Evolutionary conservation across 2,888 invertebrate genomes (phyloP).

Genomic region (Calephelis perditalis): DNA sequence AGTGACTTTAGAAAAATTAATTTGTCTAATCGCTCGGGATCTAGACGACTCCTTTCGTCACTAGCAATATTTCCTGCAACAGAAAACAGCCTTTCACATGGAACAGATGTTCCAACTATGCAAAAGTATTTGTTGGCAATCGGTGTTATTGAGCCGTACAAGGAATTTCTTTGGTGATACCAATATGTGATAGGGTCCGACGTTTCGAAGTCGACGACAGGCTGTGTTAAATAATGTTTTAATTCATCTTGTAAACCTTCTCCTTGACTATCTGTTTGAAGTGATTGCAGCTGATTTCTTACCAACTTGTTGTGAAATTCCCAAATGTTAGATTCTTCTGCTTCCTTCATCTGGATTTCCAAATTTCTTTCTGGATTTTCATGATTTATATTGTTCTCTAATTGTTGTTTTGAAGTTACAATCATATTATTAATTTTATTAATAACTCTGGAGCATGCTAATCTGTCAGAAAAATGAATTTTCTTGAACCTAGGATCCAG

Average conservation of each 20-base stretch:
- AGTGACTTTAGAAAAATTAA: not conserved
- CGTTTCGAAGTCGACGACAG: conserved; percentile 31
- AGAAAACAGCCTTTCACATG: conserved; percentile 24
- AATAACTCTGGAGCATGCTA: too few relatives aligned
- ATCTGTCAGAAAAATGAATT: too few relatives aligned
- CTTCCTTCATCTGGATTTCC: too few relatives aligned
- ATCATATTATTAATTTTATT: too few relatives aligned
- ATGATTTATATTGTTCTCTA: too few relatives aligned
- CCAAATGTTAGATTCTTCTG: too few relatives aligned
- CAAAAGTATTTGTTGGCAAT: conserved; percentile 30
- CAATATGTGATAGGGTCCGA: conserved; percentile 26
- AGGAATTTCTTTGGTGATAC: too few relatives aligned
- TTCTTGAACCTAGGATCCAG: too few relatives aligned
- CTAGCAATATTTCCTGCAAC: not conserved
- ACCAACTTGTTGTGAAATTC: too few relatives aligned
- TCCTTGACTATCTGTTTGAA: conserved; percentile 29
- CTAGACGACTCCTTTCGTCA: not conserved
- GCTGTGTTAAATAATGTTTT: conserved; percentile 33
- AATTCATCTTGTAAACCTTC: conserved; percentile 35
- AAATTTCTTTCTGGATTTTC: too few relatives aligned
- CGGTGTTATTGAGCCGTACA: conserved; percentile 25
- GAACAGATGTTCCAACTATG: conserved; percentile 32
- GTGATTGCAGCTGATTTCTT: conserved; percentile 19
- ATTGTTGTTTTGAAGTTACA: too few relatives aligned
- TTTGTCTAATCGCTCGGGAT: conserved; percentile 2